Conservation (phyloP, 1,140 invertebrate genomes). For the Temnothorax longispinosus region DNA sequence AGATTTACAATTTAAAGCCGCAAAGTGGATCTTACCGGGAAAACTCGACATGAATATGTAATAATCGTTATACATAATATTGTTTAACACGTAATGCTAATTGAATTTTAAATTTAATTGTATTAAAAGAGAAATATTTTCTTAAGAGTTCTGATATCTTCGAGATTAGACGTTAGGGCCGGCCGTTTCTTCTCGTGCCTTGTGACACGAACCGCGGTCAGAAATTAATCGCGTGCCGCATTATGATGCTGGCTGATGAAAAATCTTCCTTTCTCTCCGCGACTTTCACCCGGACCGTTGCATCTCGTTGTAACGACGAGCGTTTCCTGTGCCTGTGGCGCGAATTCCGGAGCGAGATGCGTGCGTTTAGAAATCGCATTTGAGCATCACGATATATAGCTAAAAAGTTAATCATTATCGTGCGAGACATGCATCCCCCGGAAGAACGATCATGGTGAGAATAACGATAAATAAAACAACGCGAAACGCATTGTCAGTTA, state of each 20-base stretch:
- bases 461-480: conserved; percentile 6
- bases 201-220: not conserved
- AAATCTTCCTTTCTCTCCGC: conserved; percentile 52
- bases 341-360: conserved; percentile 14
- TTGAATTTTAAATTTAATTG: not conserved
- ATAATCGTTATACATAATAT: not conserved
- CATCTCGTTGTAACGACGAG: conserved; percentile 30
- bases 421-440: not conserved
- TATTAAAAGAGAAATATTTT: not conserved
- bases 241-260: conserved; percentile 31
- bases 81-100: not conserved
- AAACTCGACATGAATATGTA: not conserved
- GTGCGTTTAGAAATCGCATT: conserved; percentile 33
- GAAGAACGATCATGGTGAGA: not conserved
- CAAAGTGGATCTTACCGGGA: not conserved
- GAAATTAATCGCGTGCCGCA: conserved; percentile 43
- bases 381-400: conserved; percentile 15
- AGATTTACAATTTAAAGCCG: not conserved
- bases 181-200: not conserved
- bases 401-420: not conserved
- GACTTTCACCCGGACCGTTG: conserved; percentile 47
- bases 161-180: not conserved
- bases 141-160: not conserved
- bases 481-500: not conserved
- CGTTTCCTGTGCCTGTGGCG: not conserved